These are phyloP conservation scores for Procavia capensis DNA, from an alignment of 2,113 vertebrate genomes.

Conservation along the genomic window DNA sequence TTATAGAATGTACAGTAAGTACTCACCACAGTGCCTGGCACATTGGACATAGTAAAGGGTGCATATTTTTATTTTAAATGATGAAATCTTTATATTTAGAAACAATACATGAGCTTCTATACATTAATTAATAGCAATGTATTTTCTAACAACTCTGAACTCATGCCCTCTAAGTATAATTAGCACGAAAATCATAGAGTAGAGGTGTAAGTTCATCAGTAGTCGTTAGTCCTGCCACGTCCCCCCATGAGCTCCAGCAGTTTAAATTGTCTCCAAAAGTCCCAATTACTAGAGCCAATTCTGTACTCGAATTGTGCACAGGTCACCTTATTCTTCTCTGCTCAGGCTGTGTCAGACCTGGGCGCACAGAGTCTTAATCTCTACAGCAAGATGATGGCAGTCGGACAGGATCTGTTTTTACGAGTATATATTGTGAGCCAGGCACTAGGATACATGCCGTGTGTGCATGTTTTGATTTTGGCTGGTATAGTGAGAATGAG, in stretches of 20 bases:
- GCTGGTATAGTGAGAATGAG: neutral
- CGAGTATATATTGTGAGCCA: neutral
- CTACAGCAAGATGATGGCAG: neutral
- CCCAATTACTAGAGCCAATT: neutral
- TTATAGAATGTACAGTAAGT: neutral
- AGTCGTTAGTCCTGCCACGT: constrained; percentile 54
- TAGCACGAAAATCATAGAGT: constrained; percentile 9
- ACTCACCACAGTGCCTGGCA: neutral
- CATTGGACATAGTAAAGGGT: neutral
- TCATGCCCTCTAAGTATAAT: constrained; percentile 65
- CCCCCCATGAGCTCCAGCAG: constrained; percentile 34
- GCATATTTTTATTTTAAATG: neutral
- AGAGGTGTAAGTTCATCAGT: constrained; percentile 49
- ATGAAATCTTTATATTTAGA: neutral
- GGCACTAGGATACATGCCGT: neutral
- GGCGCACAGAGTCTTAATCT: neutral
- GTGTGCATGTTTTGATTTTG: neutral
- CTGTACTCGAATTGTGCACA: neutral
- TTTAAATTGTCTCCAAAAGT: constrained; percentile 11
- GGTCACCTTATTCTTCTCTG: constrained; percentile 27
- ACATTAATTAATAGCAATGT: constrained; percentile 55
- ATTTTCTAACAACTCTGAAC: constrained; percentile 67
- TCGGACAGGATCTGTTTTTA: neutral
- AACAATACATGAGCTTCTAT: constrained; percentile 32
- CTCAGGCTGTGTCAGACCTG: neutral